Evolutionary conservation across 53 echinoderm and acorn worm genomes (phyloP), one percentile per base, ranked within the genome.

Genomic region (Echinarachnius parma): DNA sequence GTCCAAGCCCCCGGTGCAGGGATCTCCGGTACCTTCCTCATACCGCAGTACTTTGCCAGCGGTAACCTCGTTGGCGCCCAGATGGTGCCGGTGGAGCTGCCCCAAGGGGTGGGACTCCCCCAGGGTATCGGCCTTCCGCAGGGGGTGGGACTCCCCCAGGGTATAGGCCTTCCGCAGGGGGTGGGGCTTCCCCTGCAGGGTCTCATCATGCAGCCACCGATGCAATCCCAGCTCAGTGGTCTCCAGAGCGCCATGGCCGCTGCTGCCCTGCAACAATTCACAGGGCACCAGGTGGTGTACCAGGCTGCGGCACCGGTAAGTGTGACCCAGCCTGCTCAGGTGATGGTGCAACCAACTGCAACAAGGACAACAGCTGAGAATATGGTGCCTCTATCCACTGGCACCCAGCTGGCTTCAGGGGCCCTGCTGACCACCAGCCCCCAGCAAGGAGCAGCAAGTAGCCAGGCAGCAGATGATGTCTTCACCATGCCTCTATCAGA

Each of bases 41-140:
- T 72, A 21, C 74, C 74, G 23, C 74, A 72, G 74, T 72, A 72
- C 57, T 54, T 72, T 36, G 20, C 74, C 27, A 13, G 55, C 15
- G 46, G 74, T 24, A 72, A 72, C 54, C 74, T 72, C 9, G 56
- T 72, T 42, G 74, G 74, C 35, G 57, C 74, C 54, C 74, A 72
- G 74, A 57, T 72, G 74, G 74, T 72, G 36, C 74, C 74, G 29
- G 28, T 72, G 21, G 74, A 72, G 16, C 28, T 56, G 74, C 56
- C 74, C 1, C 74, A 72, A 16, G 28, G 42, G 16, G 56, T 72
- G 56, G 74, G 74, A 5, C 26, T 72, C 15, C 74, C 74, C 56
- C n/a, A n/a, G n/a, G n/a, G n/a, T n/a, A n/a, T n/a, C n/a, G n/a
- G n/a, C n/a, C 28, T 56, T 55, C 56, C 74, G 2, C 74, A 72